These are phyloP conservation scores for Leucozona laternaria DNA, from an alignment of 2,888 invertebrate genomes.

Conservation along the genomic window DNA sequence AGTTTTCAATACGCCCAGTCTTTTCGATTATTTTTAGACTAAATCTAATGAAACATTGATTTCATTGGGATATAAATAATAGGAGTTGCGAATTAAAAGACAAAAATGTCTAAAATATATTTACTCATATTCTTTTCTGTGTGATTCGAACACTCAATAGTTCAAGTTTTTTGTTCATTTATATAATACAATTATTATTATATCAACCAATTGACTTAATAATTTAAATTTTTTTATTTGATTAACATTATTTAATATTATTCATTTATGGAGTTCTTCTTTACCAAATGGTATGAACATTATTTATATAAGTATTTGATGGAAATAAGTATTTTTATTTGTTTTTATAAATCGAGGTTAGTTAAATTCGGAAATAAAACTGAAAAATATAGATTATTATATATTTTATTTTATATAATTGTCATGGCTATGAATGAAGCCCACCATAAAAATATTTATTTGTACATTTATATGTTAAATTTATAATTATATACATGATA, in stretches of 20 bases:
- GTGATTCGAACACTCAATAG: too few species aligned
- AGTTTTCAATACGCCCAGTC: too few species aligned
- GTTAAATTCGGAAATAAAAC: not conserved
- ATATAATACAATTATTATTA: too few species aligned
- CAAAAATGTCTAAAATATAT: not conserved
- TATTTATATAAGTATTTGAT: not conserved
- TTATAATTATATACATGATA: not conserved
- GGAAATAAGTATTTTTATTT: not conserved
- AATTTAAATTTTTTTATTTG: not conserved
- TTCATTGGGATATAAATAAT: too few species aligned
- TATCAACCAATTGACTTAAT: too few species aligned
- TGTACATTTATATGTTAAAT: not conserved
- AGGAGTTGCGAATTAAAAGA: not conserved
- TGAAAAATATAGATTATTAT: not conserved
- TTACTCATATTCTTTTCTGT: too few species aligned
- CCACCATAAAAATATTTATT: not conserved
- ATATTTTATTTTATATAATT: not conserved
- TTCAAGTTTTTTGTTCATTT: too few species aligned
- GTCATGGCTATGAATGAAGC: conserved; percentile 24
- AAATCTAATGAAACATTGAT: too few species aligned
- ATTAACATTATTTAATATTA: not conserved
- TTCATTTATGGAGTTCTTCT: too few species aligned
- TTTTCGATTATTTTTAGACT: too few species aligned
- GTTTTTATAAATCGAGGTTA: not conserved
- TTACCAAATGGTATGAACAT: too few species aligned